Evolutionary conservation across 2,888 invertebrate genomes (phyloP), one percentile per base, ranked within the genome.

Genomic region (Phortica magna): DNA sequence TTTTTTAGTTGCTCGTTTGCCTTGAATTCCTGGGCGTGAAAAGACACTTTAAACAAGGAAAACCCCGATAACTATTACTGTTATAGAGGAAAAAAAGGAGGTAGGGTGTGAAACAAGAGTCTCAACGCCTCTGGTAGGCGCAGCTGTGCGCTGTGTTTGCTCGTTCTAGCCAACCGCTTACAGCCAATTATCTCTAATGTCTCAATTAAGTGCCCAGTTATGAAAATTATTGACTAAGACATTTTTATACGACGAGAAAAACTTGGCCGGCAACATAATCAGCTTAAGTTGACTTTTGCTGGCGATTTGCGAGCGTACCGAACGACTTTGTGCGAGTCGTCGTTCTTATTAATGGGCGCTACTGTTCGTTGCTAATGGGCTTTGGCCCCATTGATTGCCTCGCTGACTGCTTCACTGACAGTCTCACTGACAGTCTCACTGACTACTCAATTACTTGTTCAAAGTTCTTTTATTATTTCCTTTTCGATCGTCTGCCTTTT

Each of bases 121-220:
- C 19, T 48, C 17, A 68, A 68, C 68, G 68, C 68, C 68, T 68
- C 41, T 22, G 10, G 43, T 9, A 64, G 9, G 61, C 7, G 19
- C 68, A 68, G 68, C 68, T 68, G 68, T 17, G 48, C 17, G n/a
- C 42, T 68, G 12, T 5, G n/a, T 42, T 2, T n/a, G n/a, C 42
- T 67, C n/a, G 22, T 61, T 61, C 19, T 19, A 61, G 17, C 22
- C 9, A 17, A 9, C 17, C 81, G 85, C 84, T 85, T 85, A 86
- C 78, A 82, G 80, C 80, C 87, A 86, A 85, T 85, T 85, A 85
- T 78, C 78, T 81, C 79, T 86, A 85, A 85, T 85, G 87, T 83
- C 87, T 85, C 85, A 85, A 86, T 85, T 85, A 85, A 76, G 83
- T 79, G 83, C 48, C 82, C 87, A 86, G 87, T 85, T 85, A 85